Percentiles rank a stretch among this genome's conserved stretches.
Evolutionary conservation across 2,888 invertebrate species (phyloP).

Genomic region (Zygogramma bicolorata): DNA sequence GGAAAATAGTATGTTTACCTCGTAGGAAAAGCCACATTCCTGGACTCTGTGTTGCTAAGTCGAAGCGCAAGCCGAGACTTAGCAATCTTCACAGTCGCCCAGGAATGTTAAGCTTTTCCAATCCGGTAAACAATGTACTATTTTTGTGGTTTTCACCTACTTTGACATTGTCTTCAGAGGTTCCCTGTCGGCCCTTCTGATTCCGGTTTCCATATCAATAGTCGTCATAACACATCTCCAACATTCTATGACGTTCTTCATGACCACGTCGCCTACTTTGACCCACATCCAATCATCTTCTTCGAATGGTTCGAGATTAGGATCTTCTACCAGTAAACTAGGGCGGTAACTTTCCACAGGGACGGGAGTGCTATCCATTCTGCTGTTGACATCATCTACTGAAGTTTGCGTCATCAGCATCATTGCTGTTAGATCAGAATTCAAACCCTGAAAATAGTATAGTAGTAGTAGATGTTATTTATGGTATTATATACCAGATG

Average conservation of each 20-base stretch:
- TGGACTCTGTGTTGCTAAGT: too few species aligned
- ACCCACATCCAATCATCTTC: constrained; percentile 72
- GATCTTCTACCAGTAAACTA: constrained; percentile 69
- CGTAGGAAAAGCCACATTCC: too few species aligned
- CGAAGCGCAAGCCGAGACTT: too few species aligned
- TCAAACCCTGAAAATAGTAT: constrained; percentile 65
- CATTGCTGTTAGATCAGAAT: constrained; percentile 69
- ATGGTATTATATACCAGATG: too few species aligned
- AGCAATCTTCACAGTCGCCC: too few species aligned
- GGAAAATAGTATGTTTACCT: too few species aligned
- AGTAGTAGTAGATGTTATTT: too few species aligned
- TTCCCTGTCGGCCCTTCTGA: constrained; percentile 64
- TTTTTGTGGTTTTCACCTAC: constrained; percentile 57
- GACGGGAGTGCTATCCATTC: constrained; percentile 62
- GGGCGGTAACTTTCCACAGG: constrained; percentile 69
- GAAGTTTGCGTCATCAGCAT: constrained; percentile 69
- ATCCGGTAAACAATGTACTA: background rate
- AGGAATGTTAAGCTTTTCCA: background rate
- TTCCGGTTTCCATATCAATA: constrained; percentile 68
- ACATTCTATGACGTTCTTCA: constrained; percentile 70
- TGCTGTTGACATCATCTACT: constrained; percentile 67
- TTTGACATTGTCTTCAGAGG: constrained; percentile 69
- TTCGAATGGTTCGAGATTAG: constrained; percentile 61
- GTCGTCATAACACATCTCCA: constrained; percentile 67
- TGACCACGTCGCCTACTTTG: constrained; percentile 68